Conservation (phyloP, 1,140 invertebrate species). For the Drosophila takahashii region DNA sequence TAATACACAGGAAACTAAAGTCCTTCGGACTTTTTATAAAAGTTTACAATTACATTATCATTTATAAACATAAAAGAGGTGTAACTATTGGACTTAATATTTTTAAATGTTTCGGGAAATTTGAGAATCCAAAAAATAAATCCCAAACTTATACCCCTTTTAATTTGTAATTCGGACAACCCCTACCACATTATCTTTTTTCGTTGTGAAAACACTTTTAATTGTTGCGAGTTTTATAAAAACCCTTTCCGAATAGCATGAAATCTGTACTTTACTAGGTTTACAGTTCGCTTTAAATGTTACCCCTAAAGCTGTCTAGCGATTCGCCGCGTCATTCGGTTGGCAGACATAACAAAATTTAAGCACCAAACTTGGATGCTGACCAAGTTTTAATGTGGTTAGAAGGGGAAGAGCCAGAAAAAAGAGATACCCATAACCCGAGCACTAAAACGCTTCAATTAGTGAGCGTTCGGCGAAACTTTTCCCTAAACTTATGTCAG, state of each 20-base stretch:
- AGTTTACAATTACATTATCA: too few species aligned
- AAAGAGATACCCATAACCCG: constrained; percentile 14
- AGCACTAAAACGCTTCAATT: constrained; percentile 72
- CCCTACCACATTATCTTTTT: not conserved
- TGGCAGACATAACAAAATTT: constrained; percentile 68
- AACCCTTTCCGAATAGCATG: constrained; percentile 9
- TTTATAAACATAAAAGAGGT: too few species aligned
- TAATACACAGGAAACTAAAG: too few species aligned
- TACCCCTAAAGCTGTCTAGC: constrained; percentile 4
- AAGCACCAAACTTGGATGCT: constrained; percentile 61
- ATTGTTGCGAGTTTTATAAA: not conserved
- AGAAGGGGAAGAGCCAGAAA: constrained; percentile 33
- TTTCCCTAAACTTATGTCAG: constrained; percentile 25
- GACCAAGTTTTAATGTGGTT: constrained; percentile 75
- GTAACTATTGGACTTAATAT: too few species aligned
- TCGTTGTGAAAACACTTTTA: not conserved
- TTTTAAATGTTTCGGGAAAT: too few species aligned
- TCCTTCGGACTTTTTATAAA: too few species aligned
- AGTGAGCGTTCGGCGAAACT: constrained; percentile 46
- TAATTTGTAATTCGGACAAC: not conserved
- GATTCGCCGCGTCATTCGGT: constrained; percentile 29
- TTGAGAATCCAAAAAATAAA: not conserved
- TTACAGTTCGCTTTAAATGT: constrained; percentile 1
- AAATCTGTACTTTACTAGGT: constrained; percentile 34
- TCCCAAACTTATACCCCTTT: not conserved